Percentiles rank a stretch among this genome's conserved stretches.
phyloP scores from a whole-genome alignment of 2,113 vertebrate species.

The Misgurnus mizolepis region DNA sequence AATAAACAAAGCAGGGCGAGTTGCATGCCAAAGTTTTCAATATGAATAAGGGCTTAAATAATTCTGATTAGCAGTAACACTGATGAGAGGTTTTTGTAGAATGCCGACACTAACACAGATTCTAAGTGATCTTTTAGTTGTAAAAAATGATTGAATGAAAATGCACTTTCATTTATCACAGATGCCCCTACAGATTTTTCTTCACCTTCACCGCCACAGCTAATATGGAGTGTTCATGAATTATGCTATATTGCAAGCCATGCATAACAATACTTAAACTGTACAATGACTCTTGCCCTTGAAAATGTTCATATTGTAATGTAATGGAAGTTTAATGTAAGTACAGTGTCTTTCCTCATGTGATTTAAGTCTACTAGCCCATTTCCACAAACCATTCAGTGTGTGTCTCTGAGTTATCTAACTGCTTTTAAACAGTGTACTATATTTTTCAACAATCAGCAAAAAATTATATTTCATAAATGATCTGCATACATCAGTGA shows the following conservation, averaged over 20 bases:
- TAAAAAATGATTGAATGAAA: neutral
- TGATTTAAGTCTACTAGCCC: too few species aligned
- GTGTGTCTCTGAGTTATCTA: too few species aligned
- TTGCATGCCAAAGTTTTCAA: too few species aligned
- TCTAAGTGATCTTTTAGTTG: neutral
- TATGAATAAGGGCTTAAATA: neutral
- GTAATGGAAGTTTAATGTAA: too few species aligned
- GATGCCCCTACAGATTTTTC: neutral
- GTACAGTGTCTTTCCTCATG: too few species aligned
- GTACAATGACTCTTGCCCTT: neutral
- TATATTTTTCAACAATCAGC: too few species aligned
- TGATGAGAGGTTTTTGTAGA: neutral
- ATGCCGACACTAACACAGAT: neutral
- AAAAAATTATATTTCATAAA: too few species aligned
- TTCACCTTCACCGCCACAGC: neutral
- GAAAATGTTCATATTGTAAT: neutral
- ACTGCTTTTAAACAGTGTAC: too few species aligned
- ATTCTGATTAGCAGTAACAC: neutral
- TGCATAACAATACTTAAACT: neutral
- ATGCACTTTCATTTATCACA: neutral
- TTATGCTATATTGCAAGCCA: neutral
- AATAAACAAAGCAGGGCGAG: neutral
- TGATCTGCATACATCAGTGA: too few species aligned
- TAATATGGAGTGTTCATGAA: neutral
- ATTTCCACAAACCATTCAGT: too few species aligned